Evolutionary conservation across 35 echinoderm and acorn worm genomes (phyloP).

Genomic region (Patiria miniata): DNA sequence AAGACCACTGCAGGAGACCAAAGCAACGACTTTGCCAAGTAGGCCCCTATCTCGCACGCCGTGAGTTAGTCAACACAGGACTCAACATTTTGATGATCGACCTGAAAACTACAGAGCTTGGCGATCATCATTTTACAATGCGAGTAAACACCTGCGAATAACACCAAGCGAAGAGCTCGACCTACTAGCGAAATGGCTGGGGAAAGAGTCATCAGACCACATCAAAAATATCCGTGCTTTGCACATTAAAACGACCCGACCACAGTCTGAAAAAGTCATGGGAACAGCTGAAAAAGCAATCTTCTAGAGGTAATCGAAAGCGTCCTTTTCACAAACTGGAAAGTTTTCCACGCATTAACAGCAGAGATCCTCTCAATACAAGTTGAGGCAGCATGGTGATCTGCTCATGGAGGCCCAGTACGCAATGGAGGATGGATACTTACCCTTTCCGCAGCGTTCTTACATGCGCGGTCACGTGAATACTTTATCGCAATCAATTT

Average conservation of each 20-base stretch:
- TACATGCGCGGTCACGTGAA: slow-evolving; percentile 36
- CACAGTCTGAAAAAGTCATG: slow-evolving; percentile 28
- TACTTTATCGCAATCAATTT: not conserved
- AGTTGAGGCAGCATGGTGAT: slow-evolving; percentile 40
- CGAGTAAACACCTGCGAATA: slow-evolving; percentile 15
- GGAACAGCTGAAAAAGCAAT: slow-evolving; percentile 43
- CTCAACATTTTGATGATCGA: too few relatives aligned
- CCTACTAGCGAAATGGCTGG: slow-evolving; percentile 61
- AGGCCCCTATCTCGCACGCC: not conserved
- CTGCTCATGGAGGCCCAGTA: too few relatives aligned
- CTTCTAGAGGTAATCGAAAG: slow-evolving; percentile 52
- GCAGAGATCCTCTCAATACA: slow-evolving; percentile 5
- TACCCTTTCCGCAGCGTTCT: slow-evolving; percentile 33
- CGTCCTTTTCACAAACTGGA: slow-evolving; percentile 1
- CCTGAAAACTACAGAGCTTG: slow-evolving; percentile 34
- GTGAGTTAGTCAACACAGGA: too few relatives aligned
- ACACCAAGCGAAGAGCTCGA: slow-evolving; percentile 38
- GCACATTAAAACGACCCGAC: slow-evolving; percentile 12
- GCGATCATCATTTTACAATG: slow-evolving; percentile 40
- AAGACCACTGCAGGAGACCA: too few relatives aligned
- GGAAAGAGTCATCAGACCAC: not conserved
- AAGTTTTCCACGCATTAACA: too few relatives aligned
- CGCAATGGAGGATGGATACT: slow-evolving; percentile 30
- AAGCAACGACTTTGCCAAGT: not conserved
- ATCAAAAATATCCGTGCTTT: slow-evolving; percentile 30